These are phyloP conservation scores for Acomys russatus DNA, from an alignment of 2,797 vertebrate species.

Conservation along the genomic window DNA sequence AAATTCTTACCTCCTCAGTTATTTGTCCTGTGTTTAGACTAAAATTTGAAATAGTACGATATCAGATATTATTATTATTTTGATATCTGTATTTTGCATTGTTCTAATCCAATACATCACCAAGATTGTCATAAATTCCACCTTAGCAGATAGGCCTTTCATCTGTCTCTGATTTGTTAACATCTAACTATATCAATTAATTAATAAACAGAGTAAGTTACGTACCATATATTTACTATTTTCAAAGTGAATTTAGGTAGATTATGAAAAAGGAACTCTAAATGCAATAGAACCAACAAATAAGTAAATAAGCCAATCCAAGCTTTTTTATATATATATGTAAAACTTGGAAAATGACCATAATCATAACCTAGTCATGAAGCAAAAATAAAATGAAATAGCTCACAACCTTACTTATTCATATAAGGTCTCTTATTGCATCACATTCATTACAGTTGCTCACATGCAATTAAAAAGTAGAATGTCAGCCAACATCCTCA, in stretches of 20 bases:
- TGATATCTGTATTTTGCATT: not conserved
- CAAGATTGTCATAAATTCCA: not conserved
- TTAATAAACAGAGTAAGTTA: not conserved
- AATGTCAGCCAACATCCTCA: conserved; percentile 5
- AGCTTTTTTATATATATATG: not conserved
- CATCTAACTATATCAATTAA: conserved; percentile 1
- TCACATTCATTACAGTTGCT: not conserved
- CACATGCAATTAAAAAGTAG: conserved; percentile 37
- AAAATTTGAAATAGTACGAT: conserved; percentile 17
- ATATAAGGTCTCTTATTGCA: not conserved
- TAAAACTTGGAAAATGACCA: not conserved
- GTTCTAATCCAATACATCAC: conserved; percentile 4
- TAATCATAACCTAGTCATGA: not conserved
- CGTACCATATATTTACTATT: not conserved
- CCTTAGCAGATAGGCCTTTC: not conserved
- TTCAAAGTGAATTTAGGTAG: not conserved
- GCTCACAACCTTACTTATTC: not conserved
- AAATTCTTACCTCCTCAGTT: not conserved
- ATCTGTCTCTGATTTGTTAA: not conserved
- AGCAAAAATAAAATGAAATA: not conserved
- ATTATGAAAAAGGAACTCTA: not conserved
- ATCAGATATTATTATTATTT: not conserved
- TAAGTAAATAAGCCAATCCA: not conserved
- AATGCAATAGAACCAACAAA: not conserved
- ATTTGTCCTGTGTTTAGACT: not conserved